Evolutionary conservation across 2,113 vertebrate genomes (phyloP).

Genomic region (Stomatorhinus ivindoensis): DNA sequence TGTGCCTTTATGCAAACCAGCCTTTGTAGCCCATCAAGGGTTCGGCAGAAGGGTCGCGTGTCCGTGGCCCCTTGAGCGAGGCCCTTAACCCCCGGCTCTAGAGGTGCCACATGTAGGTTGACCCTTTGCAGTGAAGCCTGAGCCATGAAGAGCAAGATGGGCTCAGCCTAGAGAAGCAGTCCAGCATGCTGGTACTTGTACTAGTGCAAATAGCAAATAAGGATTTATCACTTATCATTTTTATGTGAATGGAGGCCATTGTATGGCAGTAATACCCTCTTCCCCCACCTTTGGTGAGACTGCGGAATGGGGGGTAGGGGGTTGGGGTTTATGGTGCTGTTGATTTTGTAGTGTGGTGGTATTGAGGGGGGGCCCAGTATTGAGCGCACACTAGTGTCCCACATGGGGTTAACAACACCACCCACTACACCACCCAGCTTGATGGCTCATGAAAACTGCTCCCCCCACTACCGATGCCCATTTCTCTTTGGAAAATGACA

Average conservation of each 20-base stretch:
- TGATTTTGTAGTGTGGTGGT: not conserved
- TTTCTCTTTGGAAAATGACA: not conserved
- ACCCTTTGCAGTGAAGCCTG: not conserved
- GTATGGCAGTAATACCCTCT: not conserved
- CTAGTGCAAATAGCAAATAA: not conserved
- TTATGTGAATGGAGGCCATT: not conserved
- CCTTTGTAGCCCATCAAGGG: not conserved
- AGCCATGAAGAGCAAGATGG: not conserved
- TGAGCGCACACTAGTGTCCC: not conserved
- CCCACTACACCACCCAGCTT: not conserved
- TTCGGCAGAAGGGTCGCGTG: not conserved
- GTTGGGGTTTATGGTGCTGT: not conserved
- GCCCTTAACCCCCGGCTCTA: not conserved
- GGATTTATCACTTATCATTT: not conserved
- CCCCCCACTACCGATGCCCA: not conserved
- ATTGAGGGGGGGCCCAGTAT: not conserved
- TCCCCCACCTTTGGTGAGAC: not conserved
- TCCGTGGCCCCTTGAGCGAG: not conserved
- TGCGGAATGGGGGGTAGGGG: not conserved
- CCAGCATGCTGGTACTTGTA: not conserved
- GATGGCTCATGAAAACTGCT: not conserved
- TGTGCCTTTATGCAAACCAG: not conserved
- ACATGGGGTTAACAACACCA: not conserved
- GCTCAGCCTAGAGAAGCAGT: not conserved
- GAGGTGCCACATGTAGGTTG: not conserved